phyloP scores from a whole-genome alignment of 2,113 vertebrate genomes.

The Paramormyrops kingsleyae region DNA sequence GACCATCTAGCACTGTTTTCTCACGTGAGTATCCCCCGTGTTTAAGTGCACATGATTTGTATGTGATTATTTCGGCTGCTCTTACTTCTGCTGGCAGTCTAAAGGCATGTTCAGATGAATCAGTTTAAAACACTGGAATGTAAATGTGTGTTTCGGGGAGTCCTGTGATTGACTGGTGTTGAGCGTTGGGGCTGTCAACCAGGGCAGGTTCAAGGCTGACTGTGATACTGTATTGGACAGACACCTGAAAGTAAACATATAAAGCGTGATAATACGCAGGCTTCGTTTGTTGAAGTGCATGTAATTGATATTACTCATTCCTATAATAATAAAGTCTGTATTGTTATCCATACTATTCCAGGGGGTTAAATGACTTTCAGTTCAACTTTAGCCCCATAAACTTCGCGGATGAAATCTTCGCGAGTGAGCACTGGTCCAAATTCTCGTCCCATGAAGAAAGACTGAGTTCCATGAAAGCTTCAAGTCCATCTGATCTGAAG shows the following conservation, averaged over 20 bases:
- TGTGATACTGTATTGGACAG: background rate
- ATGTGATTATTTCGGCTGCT: background rate
- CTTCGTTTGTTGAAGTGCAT: background rate
- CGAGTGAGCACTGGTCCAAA: conserved; percentile 56
- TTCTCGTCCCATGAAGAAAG: conserved; percentile 38
- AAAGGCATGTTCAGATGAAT: background rate
- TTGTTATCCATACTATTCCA: conserved; percentile 18
- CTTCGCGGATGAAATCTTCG: conserved; percentile 59
- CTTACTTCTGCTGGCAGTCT: background rate
- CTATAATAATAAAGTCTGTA: background rate
- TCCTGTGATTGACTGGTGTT: background rate
- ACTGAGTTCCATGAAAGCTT: conserved; percentile 16
- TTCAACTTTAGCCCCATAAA: conserved; percentile 54
- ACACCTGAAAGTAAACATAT: background rate
- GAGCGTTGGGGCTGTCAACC: background rate
- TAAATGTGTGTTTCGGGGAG: background rate
- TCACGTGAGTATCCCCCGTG: background rate
- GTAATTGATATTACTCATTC: background rate
- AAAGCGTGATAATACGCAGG: background rate
- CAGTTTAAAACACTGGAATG: background rate
- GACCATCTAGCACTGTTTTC: background rate
- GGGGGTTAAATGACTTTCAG: conserved; percentile 39
- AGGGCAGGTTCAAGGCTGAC: background rate
- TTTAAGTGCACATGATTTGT: background rate
- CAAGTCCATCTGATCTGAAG: background rate